Conservation (phyloP, 37 sponge, comb jelly and placozoan species). For the Axinella damicornis region DNA sequence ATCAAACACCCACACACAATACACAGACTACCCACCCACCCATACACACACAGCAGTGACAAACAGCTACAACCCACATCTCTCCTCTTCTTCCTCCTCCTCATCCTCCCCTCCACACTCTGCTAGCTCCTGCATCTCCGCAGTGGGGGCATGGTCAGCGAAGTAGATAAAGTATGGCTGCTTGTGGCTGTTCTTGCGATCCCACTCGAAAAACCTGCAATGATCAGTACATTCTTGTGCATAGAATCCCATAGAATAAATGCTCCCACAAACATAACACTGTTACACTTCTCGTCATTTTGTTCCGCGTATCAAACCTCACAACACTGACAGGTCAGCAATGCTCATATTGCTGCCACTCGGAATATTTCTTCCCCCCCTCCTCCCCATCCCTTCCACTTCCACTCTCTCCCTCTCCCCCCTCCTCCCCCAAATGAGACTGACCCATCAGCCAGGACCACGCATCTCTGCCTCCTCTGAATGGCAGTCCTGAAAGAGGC, state of each 20-base stretch:
- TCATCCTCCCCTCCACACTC: background rate
- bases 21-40: background rate
- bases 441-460: conserved; percentile 86
- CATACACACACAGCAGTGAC: background rate
- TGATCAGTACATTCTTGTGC: too few species aligned
- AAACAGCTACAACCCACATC: background rate
- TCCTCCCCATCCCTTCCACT: too few species aligned
- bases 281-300: too few species aligned
- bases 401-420: too few species aligned
- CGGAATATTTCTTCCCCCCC: too few species aligned
- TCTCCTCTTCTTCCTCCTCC: conserved; percentile 9
- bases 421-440: too few species aligned
- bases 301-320: too few species aligned
- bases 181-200: conserved; percentile 47
- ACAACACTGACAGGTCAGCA: too few species aligned
- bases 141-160: conserved; percentile 24
- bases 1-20: too few species aligned
- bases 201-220: conserved; percentile 83
- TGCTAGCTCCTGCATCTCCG: conserved; percentile 33
- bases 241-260: too few species aligned
- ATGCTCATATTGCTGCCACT: too few species aligned
- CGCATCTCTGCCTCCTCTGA: conserved; percentile 81
- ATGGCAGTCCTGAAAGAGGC: conserved; percentile 83
- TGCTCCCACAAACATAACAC: too few species aligned
- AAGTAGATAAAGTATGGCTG: conserved; percentile 86